Conservation (phyloP, 2,888 invertebrate genomes). For the Antheraea assamensis region DNA sequence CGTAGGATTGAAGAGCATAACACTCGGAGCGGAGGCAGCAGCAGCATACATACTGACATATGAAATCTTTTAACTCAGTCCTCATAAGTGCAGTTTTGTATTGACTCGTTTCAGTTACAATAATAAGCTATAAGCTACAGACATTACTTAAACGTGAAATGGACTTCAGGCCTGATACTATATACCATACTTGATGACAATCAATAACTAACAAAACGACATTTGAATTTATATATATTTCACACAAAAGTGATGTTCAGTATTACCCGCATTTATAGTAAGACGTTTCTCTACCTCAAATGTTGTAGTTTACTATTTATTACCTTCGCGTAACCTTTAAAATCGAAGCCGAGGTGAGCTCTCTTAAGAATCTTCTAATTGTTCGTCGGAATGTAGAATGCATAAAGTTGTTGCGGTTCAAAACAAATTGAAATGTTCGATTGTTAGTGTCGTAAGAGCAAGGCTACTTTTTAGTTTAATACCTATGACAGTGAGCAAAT, state of each 20-base stretch:
- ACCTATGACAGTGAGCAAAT: conserved; percentile 21
- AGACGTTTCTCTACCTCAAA: background rate
- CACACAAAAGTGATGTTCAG: background rate
- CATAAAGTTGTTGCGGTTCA: conserved; percentile 34
- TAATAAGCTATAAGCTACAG: too few species aligned
- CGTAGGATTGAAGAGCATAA: too few species aligned
- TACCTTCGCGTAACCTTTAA: conserved; percentile 2
- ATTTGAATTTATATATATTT: background rate
- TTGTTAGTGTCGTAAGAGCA: conserved; percentile 43
- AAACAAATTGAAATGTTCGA: conserved; percentile 31
- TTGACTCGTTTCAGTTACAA: too few species aligned
- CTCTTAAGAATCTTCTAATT: conserved; percentile 12
- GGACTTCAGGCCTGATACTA: background rate
- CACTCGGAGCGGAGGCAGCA: too few species aligned
- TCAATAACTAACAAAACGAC: background rate
- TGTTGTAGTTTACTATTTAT: background rate
- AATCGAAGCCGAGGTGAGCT: conserved; percentile 5
- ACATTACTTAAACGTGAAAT: too few species aligned
- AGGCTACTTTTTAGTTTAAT: conserved; percentile 39
- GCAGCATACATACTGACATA: too few species aligned
- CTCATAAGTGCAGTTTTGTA: too few species aligned
- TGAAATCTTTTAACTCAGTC: too few species aligned
- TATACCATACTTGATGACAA: background rate
- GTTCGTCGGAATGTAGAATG: conserved; percentile 31
- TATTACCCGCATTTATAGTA: background rate